Evolutionary conservation across 2,113 vertebrate species (phyloP), one percentile per base, ranked within the genome.

Genomic region (Amblyopsis rosae): DNA sequence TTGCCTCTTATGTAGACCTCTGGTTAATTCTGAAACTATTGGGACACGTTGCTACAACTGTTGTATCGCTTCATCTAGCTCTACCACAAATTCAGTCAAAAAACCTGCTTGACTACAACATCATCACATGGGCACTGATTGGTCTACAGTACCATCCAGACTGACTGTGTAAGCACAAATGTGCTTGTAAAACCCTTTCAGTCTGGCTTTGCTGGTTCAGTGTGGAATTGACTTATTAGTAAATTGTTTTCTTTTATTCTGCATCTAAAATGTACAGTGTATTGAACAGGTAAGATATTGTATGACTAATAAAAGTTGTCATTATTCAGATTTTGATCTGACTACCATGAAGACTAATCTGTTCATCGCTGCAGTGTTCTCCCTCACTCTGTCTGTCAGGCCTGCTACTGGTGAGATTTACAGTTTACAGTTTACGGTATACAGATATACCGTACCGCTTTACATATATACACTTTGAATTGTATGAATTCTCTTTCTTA

Each of bases 321-420:
- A 41, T 41, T 41, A 41, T 53, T n/a, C 51, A 53, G 12, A 3
- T 16, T 6, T 16, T 16, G 13, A n/a, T n/a, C 15, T 15, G 6
- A 50, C 10, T 50, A 19, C 15, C 51, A 77, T 77, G 75, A 72
- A 63, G 54, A 35, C 41, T 64, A 9, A 51, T 0, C 54, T 72
- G 47, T 48, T 68, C 35, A 15, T 77, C n/a, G 67, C 47, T 3
- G 35, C 51, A 3, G 2, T 77, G 47, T n/a, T 72, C 26, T 65
- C 58, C 59, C 15, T 19, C 4, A 50, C 46, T 16, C 13, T 50
- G 45, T 55, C 59, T 0, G 56, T 68, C 55, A 61, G 32, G 41
- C 64, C 58, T 41, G 64, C 75, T 35, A 12, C 59, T 53, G 55
- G 68, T 60, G 26, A 80, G 56, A 57, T 16, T 2, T 3, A 58